Base-by-base conservation (phyloP, 2,888 invertebrate genomes). In the Trichogramma dendrolimi region DNA sequence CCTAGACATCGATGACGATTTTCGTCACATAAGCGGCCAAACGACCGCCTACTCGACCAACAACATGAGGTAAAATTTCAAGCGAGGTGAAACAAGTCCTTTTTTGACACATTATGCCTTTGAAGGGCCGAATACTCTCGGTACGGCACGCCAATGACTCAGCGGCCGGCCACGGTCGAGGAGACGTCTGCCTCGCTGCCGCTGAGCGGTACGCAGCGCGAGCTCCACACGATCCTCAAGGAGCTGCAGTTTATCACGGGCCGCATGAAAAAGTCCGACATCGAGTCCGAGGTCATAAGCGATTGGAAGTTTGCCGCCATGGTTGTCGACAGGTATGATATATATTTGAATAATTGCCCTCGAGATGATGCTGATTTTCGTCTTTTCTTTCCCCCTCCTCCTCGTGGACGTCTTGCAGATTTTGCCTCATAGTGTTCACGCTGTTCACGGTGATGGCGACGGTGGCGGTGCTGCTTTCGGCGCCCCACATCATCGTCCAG, bases 261-360 rank as follows among this genome's bases (percentile, higher is more conserved):
- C 71, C 88, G 94, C 74, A 93, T 96, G 91, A 90, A 91, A 80
- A 93, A 94, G 80, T 91, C 94, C 60, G 96, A 97, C 77, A 93
- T 94, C 74, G 94, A 94, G 77, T 90, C 91, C 62, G 95, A 96
- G 79, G 85, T 93, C 70, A 94, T 94, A 73, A 94, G 91, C 81
- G 96, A 97, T 80, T 96, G 96, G 96, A 96, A 95, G 80, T 97
- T 96, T 80, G 96, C 96, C 62, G 96, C 96, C 69, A 95, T 96
- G 94, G 96, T 96, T 79, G 94, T 97, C 79, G 96, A 97, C 83
- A 89, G 94, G 85, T 87, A 67, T 47, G 8, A 4, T 27, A 44
- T 10, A 2, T 7, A 6, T 46, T 14, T 6, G 44, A 43, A 43
- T 7, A 50, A 43, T 27, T 4, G 40, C 27, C 27, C 27, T 27